Conservation (phyloP, 1,140 invertebrate genomes). For the Pseudomyrmex sp. region DNA sequence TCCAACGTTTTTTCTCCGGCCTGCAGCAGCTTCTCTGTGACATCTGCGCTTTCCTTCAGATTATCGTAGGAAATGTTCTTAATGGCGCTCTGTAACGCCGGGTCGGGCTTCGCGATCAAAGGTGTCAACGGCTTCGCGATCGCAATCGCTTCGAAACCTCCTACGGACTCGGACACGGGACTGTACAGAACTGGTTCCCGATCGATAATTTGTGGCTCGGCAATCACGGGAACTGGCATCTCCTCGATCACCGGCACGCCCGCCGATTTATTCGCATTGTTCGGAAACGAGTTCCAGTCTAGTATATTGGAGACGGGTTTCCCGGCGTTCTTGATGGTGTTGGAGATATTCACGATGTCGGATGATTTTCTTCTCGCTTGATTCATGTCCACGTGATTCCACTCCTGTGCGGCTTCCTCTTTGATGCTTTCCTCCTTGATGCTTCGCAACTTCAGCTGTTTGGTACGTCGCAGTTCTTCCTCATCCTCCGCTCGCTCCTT, state of each 20-base stretch:
- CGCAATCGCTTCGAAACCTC: constrained; percentile 87
- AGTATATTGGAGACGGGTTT: constrained; percentile 82
- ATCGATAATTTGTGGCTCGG: constrained; percentile 84
- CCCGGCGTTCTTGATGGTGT: constrained; percentile 61
- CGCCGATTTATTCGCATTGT: constrained; percentile 69
- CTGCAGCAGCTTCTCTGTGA: constrained; percentile 86
- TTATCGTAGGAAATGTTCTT: constrained; percentile 84
- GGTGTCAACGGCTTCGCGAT: constrained; percentile 87
- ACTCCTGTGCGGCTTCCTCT: constrained; percentile 64
- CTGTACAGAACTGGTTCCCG: constrained; percentile 75
- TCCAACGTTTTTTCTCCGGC: constrained; percentile 84
- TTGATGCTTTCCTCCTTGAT: constrained; percentile 79
- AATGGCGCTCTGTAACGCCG: constrained; percentile 73
- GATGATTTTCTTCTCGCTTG: constrained; percentile 65
- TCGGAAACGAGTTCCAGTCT: constrained; percentile 88
- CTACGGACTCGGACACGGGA: constrained; percentile 85
- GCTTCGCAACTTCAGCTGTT: constrained; percentile 85
- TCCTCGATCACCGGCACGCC: constrained; percentile 81
- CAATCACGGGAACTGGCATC: constrained; percentile 85
- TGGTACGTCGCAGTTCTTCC: constrained; percentile 84
- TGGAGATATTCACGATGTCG: constrained; percentile 72
- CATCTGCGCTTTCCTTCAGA: constrained; percentile 86
- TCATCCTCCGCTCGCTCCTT: constrained; percentile 89
- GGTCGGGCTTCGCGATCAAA: constrained; percentile 85
- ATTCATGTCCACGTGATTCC: constrained; percentile 74